phyloP scores from a whole-genome alignment of 1,140 invertebrate genomes.

The Carcinoscorpius rotundicauda region DNA sequence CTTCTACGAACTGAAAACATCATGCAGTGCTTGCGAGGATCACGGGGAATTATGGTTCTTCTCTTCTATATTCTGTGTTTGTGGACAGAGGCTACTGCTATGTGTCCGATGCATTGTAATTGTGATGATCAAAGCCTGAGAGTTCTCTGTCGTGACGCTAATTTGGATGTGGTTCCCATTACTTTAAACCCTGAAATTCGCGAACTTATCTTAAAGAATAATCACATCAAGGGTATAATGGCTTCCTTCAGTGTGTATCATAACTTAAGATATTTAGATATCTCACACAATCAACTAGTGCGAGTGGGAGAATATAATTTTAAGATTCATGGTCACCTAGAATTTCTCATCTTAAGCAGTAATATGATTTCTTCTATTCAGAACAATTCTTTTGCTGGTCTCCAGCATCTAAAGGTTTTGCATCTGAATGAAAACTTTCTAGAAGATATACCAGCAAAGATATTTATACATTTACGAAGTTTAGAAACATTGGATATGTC shows the following conservation, averaged over 20 bases:
- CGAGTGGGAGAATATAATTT: conserved; percentile 55
- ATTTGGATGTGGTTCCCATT: conserved; percentile 76
- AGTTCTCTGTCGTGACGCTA: conserved; percentile 70
- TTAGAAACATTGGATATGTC: conserved; percentile 76
- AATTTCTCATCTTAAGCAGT: conserved; percentile 29
- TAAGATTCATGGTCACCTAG: conserved; percentile 53
- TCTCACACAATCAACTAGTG: conserved; percentile 69
- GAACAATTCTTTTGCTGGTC: conserved; percentile 52
- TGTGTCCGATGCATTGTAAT: conserved; percentile 55
- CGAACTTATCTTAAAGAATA: conserved; percentile 65
- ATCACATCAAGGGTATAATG: conserved; percentile 74
- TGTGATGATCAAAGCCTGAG: conserved; percentile 79
- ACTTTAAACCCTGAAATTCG: conserved; percentile 79
- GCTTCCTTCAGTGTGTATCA: conserved; percentile 75
- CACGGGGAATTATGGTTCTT: conserved; percentile 13
- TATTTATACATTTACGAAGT: conserved; percentile 58
- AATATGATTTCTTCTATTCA: conserved; percentile 35
- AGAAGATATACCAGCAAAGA: conserved; percentile 55
- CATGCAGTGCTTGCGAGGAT: conserved; percentile 14
- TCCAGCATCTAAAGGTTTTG: conserved; percentile 53
- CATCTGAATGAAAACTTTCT: conserved; percentile 68
- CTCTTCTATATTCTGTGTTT: conserved; percentile 15
- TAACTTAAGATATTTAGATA: conserved; percentile 64
- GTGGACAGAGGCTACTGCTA: background rate
- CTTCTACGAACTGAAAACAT: too few species aligned